Conservation (phyloP, 2,797 vertebrate genomes). For the Chiloscyllium punctatum region DNA sequence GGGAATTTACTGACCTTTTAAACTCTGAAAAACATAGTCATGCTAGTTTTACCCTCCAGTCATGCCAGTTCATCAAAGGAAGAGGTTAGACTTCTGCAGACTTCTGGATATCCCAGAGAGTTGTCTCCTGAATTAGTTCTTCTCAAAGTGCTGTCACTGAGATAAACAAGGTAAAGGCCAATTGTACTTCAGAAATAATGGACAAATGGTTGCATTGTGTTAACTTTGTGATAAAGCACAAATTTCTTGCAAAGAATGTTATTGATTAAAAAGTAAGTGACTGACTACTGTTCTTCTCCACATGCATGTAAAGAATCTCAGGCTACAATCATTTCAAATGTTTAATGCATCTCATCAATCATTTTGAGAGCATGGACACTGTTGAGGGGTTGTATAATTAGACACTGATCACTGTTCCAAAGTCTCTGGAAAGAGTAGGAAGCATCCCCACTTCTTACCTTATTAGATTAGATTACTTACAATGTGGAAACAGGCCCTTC, state of each 20-base stretch:
- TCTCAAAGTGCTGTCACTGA: not conserved
- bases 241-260: not conserved
- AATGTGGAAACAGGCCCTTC: too few relatives aligned
- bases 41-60: not conserved
- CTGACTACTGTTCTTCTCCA: slow-evolving; percentile 12
- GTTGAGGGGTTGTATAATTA: not conserved
- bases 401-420: not conserved
- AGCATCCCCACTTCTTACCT: too few relatives aligned
- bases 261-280: not conserved
- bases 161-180: not conserved
- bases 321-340: not conserved
- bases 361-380: not conserved
- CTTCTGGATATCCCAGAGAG: not conserved
- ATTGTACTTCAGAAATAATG: not conserved
- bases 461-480: too few relatives aligned
- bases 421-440: not conserved
- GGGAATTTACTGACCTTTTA: not conserved
- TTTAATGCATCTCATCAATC: not conserved
- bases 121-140: not conserved
- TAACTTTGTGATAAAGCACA: not conserved
- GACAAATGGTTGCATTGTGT: not conserved
- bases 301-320: not conserved
- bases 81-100: not conserved
- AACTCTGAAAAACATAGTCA: not conserved
- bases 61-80: not conserved